These are phyloP conservation scores for Mythimna loreyi DNA, from an alignment of 2,888 invertebrate genomes.

Conservation along the genomic window DNA sequence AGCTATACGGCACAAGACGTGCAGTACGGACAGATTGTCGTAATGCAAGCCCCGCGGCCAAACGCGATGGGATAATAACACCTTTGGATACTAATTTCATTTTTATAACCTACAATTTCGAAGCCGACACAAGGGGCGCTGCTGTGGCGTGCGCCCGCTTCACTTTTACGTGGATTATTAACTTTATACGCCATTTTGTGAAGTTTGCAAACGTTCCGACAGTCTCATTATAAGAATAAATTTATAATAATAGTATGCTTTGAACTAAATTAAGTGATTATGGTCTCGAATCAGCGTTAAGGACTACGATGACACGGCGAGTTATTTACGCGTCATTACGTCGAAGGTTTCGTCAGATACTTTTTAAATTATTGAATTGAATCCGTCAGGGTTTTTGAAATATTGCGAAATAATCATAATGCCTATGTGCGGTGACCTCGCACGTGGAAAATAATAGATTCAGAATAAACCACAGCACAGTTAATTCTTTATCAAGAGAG, in stretches of 20 bases:
- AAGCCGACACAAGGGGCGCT: conserved; percentile 91
- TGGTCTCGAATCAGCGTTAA: conserved; percentile 85
- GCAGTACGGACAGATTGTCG: conserved; percentile 91
- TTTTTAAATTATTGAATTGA: conserved; percentile 72
- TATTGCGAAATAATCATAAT: conserved; percentile 67
- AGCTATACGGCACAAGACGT: conserved; percentile 90
- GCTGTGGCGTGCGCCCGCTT: conserved; percentile 88
- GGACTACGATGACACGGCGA: conserved; percentile 85
- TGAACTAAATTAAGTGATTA: conserved; percentile 89
- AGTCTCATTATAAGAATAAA: conserved; percentile 88
- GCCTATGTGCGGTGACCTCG: conserved; percentile 46
- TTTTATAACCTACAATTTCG: conserved; percentile 91
- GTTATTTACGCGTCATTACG: conserved; percentile 82
- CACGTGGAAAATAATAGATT: conserved; percentile 65
- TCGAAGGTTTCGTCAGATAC: conserved; percentile 71
- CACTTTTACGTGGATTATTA: conserved; percentile 90
- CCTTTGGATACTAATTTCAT: conserved; percentile 91
- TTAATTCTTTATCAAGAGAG: conserved; percentile 72
- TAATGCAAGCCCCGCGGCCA: conserved; percentile 90
- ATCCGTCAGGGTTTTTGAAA: conserved; percentile 72
- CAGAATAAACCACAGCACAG: conserved; percentile 69
- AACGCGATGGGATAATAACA: conserved; percentile 91
- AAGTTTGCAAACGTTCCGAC: conserved; percentile 89
- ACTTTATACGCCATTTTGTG: conserved; percentile 90
- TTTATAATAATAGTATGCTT: conserved; percentile 88